Conservation (phyloP, 2,797 vertebrate species). For the Gymnoscopelus braueri region DNA sequence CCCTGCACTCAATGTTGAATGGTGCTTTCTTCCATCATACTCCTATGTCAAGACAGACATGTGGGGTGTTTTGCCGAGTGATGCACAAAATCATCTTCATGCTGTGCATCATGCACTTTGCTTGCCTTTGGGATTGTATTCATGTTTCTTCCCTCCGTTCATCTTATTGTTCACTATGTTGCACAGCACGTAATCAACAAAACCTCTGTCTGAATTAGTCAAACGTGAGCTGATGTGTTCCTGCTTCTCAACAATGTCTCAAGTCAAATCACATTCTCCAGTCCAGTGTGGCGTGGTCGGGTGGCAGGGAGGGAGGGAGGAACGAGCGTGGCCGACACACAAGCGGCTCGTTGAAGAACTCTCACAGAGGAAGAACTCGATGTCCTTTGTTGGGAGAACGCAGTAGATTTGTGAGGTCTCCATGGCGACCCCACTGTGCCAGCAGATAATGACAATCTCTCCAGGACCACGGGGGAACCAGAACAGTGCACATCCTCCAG, state of each 20-base stretch:
- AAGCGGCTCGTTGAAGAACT: constrained; percentile 49
- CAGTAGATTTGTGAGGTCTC: constrained; percentile 67
- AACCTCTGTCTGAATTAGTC: constrained; percentile 14
- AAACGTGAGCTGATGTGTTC: constrained; percentile 12
- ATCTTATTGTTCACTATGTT: not conserved
- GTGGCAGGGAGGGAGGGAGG: not conserved
- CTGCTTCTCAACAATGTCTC: constrained; percentile 20
- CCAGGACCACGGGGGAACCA: constrained; percentile 64
- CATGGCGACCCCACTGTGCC: constrained; percentile 67
- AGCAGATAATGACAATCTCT: constrained; percentile 71
- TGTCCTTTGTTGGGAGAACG: constrained; percentile 44
- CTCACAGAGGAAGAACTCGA: constrained; percentile 51
- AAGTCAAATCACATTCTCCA: constrained; percentile 50
- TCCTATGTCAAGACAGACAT: too few species aligned
- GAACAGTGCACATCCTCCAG: constrained; percentile 60
- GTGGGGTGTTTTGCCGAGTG: not conserved
- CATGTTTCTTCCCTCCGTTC: not conserved
- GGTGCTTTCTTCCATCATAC: too few species aligned
- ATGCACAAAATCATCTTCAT: not conserved
- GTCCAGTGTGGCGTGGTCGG: constrained; percentile 16
- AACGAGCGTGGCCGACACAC: constrained; percentile 20
- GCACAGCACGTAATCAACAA: constrained; percentile 4
- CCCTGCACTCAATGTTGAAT: too few species aligned
- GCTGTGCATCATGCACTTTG: not conserved
- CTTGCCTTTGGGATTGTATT: not conserved